Percentiles rank a stretch among this genome's conserved stretches.
Conservation (phyloP, 2,797 vertebrate genomes). For the Pseudochaenichthys georgianus region DNA sequence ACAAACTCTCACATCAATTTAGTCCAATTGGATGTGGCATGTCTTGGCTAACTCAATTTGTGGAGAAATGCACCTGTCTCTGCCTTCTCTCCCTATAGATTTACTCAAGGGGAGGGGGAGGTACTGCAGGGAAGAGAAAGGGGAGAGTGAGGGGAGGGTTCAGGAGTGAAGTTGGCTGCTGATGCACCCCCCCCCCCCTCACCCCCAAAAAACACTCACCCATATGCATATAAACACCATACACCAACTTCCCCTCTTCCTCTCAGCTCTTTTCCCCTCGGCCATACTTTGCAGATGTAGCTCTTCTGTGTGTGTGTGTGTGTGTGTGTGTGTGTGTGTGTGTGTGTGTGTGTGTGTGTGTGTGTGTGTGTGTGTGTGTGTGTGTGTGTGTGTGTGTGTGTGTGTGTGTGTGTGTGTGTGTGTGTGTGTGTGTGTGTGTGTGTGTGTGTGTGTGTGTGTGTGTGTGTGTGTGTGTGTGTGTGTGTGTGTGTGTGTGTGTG, state of each 20-base stretch:
- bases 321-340: too few species aligned
- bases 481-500: conserved; percentile 26
- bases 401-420: conserved; percentile 42
- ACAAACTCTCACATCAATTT: conserved; percentile 99
- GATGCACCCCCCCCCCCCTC: conserved; percentile 23
- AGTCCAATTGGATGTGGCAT: conserved; percentile 99
- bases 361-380: conserved; percentile 36
- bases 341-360: conserved; percentile 38
- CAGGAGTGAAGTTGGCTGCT: conserved; percentile 59
- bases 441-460: too few species aligned
- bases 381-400: conserved; percentile 40
- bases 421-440: conserved; percentile 30
- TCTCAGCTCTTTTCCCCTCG: conserved; percentile 67
- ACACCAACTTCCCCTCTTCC: conserved; percentile 67
- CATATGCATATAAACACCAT: conserved; percentile 73
- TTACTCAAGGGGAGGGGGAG: conserved; percentile 85
- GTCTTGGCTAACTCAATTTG: conserved; percentile 99
- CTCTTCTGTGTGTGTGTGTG: too few species aligned
- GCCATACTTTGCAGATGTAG: conserved; percentile 81
- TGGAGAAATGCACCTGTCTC: conserved; percentile 99
- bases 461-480: too few species aligned
- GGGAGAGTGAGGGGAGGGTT: conserved; percentile 47
- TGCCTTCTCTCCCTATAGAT: conserved; percentile 99
- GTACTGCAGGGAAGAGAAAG: conserved; percentile 64
- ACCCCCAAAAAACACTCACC: conserved; percentile 64